A percentile compares a stretch with the other conserved stretches of the same genome.
phyloP scores from a whole-genome alignment of 2,888 invertebrate genomes.

The Hermaeophaga mercurialis region DNA sequence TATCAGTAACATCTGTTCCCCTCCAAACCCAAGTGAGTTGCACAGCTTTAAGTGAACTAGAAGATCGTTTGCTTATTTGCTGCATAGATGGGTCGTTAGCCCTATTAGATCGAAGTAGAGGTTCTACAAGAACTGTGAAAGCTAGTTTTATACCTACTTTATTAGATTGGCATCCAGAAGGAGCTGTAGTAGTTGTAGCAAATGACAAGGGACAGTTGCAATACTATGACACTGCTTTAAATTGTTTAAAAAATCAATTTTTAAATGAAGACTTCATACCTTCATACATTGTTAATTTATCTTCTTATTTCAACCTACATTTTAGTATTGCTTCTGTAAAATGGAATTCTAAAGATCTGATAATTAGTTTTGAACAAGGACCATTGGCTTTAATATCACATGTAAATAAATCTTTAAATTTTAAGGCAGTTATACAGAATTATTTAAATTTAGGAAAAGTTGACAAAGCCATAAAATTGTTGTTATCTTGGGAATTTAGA shows the following conservation, averaged over 20 bases:
- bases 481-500: slow-evolving; percentile 73
- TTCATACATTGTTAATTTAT: slow-evolving; percentile 68
- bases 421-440: slow-evolving; percentile 54
- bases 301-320: slow-evolving; percentile 61
- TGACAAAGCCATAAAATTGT: slow-evolving; percentile 71
- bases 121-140: slow-evolving; percentile 76
- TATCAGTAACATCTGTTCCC: slow-evolving; percentile 70
- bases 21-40: slow-evolving; percentile 73
- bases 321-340: slow-evolving; percentile 50
- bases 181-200: slow-evolving; percentile 69
- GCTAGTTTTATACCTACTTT: slow-evolving; percentile 80
- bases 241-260: slow-evolving; percentile 69
- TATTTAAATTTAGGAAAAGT: slow-evolving; percentile 69
- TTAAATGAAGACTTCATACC: slow-evolving; percentile 69
- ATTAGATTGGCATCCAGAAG: slow-evolving; percentile 74
- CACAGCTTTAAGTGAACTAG: slow-evolving; percentile 72
- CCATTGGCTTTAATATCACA: slow-evolving; percentile 59
- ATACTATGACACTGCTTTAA: slow-evolving; percentile 75
- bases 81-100: slow-evolving; percentile 86
- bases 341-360: slow-evolving; percentile 56
- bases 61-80: slow-evolving; percentile 73
- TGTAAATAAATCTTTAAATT: slow-evolving; percentile 46
- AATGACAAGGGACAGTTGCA: slow-evolving; percentile 77
- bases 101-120: slow-evolving; percentile 75
- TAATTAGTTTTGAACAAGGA: slow-evolving; percentile 67